phyloP scores from a whole-genome alignment of 2,113 vertebrate species.

The Vulpes vulpes region DNA sequence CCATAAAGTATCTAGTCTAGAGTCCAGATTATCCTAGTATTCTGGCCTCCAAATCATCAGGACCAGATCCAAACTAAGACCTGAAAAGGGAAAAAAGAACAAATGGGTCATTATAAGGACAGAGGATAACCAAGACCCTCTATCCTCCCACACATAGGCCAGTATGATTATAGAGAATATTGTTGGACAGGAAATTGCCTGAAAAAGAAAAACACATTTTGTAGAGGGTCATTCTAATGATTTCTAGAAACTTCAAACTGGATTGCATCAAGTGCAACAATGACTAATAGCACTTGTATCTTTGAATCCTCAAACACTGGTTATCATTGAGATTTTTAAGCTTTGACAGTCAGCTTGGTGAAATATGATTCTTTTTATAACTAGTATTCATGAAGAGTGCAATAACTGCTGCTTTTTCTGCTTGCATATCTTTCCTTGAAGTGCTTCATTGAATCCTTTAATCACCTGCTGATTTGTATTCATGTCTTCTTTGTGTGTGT shows the following conservation, averaged over 20 bases:
- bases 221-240: background rate
- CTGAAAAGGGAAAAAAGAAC: background rate
- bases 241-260: background rate
- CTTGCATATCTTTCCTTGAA: no score
- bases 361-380: no score
- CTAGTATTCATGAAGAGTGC: no score
- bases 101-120: background rate
- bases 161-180: background rate
- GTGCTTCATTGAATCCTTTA: no score
- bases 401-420: no score
- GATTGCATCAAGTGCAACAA: background rate
- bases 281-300: background rate
- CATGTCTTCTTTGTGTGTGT: no score
- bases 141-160: background rate
- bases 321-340: background rate
- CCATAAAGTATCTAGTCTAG: background rate
- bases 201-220: background rate
- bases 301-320: background rate
- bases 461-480: no score
- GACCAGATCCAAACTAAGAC: background rate
- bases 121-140: background rate
- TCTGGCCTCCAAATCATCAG: background rate
- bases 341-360: background rate
- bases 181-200: background rate
- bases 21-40: no score